Base-by-base conservation (phyloP, 1,140 invertebrate genomes). In the Drosophila tsacasi region DNA sequence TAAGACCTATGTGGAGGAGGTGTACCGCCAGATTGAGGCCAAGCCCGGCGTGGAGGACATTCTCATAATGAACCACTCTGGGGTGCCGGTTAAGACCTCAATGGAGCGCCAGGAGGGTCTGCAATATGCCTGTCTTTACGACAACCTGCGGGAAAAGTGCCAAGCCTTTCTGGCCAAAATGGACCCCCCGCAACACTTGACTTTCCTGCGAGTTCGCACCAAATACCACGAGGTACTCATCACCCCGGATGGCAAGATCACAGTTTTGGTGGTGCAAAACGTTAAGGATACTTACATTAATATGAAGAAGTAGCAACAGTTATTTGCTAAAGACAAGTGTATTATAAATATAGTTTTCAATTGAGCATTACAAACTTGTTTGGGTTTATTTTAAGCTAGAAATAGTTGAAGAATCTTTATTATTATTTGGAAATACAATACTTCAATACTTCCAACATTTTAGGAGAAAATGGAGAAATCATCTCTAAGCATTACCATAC, bases 201-300 rank as follows among this genome's bases (percentile, higher is more conserved):
- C 62, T 8, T 72, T 91, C 47, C 23, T 93, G n/a, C 78, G 92
- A 6, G 76, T 93, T 0, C 90, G 92, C 9, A 93, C 92, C 25
- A 93, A 52, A 50, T 30, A 59, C 3, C 77, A 93, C 30, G 92
- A 93, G 25, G 81, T 91, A 0, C 67, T 93, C 3, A 91, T 93
- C 7, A 71, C 84, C 2, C 90, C 92, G 8, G 92, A 92, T 83
- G 82, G 37, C 17, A 92, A 92, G 57, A 90, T 93, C n/a, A 92
- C 91, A 2, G 62, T 92, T 13, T 37, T 93, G 25, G 92, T 93
- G 13, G 69, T 92, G 0, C 92, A 93, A 62, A 90, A 81, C 61
- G 78, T 86, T 3, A 37, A 30, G 13, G 92, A 93, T 60, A 63
- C 57, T 0, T 71, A 37, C 44, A 17, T 81, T 7, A 81, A 62